These are phyloP conservation scores for Ctena decussata DNA, from an alignment of 2,888 invertebrate genomes.

Conservation along the genomic window DNA sequence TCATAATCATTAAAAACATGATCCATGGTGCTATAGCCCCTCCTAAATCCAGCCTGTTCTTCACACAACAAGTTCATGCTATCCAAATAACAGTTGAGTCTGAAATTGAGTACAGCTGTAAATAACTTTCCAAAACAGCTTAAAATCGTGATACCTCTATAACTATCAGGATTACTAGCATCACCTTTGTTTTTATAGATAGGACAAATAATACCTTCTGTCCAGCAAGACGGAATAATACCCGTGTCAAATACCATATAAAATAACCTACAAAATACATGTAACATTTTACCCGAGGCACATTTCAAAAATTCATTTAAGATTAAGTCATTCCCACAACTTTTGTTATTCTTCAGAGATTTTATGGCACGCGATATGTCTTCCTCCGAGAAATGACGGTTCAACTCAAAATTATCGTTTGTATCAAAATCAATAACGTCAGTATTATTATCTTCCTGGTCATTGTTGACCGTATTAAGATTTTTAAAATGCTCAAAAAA, in stretches of 20 bases:
- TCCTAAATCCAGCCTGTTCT: neutral
- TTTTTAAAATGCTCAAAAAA: conserved; percentile 8
- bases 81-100: neutral
- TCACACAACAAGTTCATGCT: neutral
- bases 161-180: neutral
- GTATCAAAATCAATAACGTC: neutral
- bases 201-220: neutral
- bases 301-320: conserved; percentile 2
- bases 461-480: neutral
- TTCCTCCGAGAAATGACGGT: neutral
- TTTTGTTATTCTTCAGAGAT: conserved; percentile 1
- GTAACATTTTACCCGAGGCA: conserved; percentile 2
- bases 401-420: neutral
- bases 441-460: neutral
- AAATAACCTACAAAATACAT: neutral
- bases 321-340: neutral
- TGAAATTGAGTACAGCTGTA: neutral
- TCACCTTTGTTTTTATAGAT: neutral
- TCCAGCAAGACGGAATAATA: neutral
- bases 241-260: neutral
- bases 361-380: neutral
- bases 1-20: neutral
- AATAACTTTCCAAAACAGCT: neutral
- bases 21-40: neutral
- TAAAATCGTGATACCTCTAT: neutral